These are phyloP conservation scores for Lutjanus argentimaculatus DNA, from an alignment of 2,797 vertebrate genomes.

Conservation along the genomic window DNA sequence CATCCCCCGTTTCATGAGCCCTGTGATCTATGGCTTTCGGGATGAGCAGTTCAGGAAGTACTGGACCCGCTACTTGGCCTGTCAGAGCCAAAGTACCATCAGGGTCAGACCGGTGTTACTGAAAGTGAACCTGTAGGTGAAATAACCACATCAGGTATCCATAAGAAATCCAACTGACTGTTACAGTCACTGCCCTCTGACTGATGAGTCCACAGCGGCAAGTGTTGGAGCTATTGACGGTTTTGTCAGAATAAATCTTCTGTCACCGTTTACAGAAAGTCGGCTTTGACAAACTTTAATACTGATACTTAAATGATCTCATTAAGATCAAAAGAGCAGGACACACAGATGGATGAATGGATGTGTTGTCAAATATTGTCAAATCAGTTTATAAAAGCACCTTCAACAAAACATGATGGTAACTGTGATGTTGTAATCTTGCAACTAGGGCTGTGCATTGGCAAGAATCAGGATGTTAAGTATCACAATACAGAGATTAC, in stretches of 20 bases:
- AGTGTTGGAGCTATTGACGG: not conserved
- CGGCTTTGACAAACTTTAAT: not conserved
- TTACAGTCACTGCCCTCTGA: not conserved
- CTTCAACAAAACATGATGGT: not conserved
- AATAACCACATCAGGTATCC: not conserved
- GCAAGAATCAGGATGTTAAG: too few relatives aligned
- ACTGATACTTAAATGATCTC: not conserved
- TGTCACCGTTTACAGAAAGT: not conserved
- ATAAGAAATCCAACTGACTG: not conserved
- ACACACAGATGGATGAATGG: not conserved
- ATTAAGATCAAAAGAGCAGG: not conserved
- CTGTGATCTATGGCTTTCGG: constrained; percentile 86
- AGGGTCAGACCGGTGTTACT: constrained; percentile 42
- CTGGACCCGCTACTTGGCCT: constrained; percentile 76
- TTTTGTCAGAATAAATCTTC: not conserved
- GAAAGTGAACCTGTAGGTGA: constrained; percentile 44
- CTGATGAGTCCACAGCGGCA: not conserved
- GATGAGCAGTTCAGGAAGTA: constrained; percentile 85
- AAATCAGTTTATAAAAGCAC: not conserved
- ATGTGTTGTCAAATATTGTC: not conserved
- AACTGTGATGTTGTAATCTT: not conserved
- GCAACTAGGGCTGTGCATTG: not conserved
- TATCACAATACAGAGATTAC: too few relatives aligned
- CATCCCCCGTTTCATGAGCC: constrained; percentile 87
- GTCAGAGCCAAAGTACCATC: not conserved